These are phyloP conservation scores for Agapornis canus DNA, from an alignment of 2,797 vertebrate genomes.

Conservation along the genomic window DNA sequence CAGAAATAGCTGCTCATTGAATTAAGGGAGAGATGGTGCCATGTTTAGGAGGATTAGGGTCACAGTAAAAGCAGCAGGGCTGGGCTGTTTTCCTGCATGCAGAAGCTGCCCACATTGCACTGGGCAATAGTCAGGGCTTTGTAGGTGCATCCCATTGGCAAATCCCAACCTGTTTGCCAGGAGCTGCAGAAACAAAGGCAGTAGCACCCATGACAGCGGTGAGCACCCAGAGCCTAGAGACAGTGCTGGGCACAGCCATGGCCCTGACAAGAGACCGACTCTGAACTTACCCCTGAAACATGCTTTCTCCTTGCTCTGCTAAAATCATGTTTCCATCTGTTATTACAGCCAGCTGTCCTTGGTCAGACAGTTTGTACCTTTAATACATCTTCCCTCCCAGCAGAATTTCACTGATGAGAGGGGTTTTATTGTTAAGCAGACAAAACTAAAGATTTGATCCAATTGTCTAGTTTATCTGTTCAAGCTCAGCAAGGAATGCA, in stretches of 20 bases:
- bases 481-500: not conserved
- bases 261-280: not conserved
- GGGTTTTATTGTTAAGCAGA: not conserved
- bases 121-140: not conserved
- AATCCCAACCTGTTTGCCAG: not conserved
- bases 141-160: accelerated
- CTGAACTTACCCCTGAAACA: not conserved
- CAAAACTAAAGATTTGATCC: not conserved
- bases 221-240: not conserved
- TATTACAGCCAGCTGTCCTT: not conserved
- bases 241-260: not conserved
- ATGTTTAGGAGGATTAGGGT: not conserved
- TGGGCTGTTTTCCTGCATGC: not conserved
- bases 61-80: not conserved
- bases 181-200: not conserved
- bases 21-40: not conserved
- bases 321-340: not conserved
- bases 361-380: not conserved
- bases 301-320: not conserved
- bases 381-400: not conserved
- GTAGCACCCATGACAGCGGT: not conserved
- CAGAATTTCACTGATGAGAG: not conserved
- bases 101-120: not conserved
- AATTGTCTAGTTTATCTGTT: not conserved
- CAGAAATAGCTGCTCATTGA: not conserved